phyloP scores from a whole-genome alignment of 2,888 invertebrate genomes.

The Drosophila gaucha region DNA sequence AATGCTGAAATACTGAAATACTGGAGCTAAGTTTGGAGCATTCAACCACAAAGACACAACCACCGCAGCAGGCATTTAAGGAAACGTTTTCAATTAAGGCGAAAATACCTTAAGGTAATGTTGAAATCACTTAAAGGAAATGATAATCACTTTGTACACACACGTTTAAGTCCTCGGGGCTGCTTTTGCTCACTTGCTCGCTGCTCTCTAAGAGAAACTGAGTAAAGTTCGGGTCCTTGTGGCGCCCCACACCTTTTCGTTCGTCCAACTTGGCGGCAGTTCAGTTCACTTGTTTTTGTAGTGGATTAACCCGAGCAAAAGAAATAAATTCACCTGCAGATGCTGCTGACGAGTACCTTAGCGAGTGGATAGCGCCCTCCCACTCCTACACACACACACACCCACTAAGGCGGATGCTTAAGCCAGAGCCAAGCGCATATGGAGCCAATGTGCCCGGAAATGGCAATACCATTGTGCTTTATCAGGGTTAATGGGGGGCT shows the following conservation, averaged over 20 bases:
- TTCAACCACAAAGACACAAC: slow-evolving; percentile 61
- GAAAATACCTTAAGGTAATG: slow-evolving; percentile 74
- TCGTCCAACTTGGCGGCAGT: slow-evolving; percentile 26
- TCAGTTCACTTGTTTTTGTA: slow-evolving; percentile 67
- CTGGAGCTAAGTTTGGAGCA: slow-evolving; percentile 40
- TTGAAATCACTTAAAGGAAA: slow-evolving; percentile 80
- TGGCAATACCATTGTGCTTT: slow-evolving; percentile 40
- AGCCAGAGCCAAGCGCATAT: slow-evolving; percentile 27
- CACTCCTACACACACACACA: not conserved
- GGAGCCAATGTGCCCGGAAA: slow-evolving; percentile 34
- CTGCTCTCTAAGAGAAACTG: slow-evolving; percentile 20
- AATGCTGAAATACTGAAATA: slow-evolving; percentile 11
- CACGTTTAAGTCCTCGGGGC: slow-evolving; percentile 70
- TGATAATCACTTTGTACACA: slow-evolving; percentile 79
- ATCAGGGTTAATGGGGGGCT: slow-evolving; percentile 17
- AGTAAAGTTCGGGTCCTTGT: slow-evolving; percentile 26
- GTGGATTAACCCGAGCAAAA: slow-evolving; percentile 75
- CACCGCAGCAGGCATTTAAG: slow-evolving; percentile 58
- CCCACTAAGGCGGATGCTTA: slow-evolving; percentile 1
- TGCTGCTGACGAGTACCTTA: slow-evolving; percentile 62
- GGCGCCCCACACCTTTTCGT: not conserved
- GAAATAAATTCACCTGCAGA: slow-evolving; percentile 77
- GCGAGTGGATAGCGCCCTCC: slow-evolving; percentile 29
- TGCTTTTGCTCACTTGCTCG: slow-evolving; percentile 56
- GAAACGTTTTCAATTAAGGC: slow-evolving; percentile 73